Evolutionary conservation across 2,113 vertebrate genomes (phyloP).

Genomic region (Pica pica): DNA sequence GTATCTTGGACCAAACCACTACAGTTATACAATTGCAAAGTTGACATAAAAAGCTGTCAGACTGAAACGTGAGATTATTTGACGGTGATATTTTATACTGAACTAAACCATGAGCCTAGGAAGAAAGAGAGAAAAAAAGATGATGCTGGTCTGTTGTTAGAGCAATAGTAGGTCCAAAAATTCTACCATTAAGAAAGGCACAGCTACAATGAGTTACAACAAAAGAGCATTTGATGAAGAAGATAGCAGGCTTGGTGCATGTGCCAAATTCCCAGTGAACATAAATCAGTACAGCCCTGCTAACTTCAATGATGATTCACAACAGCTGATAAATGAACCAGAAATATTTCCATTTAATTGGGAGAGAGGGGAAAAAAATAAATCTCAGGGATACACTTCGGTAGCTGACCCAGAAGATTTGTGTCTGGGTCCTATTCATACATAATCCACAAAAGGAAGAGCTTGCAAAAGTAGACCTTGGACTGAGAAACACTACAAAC

Average conservation of each 20-base stretch:
- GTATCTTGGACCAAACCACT: too few species aligned
- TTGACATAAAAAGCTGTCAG: not conserved
- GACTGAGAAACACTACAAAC: not conserved
- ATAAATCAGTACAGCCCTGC: not conserved
- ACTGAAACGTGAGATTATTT: not conserved
- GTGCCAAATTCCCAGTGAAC: not conserved
- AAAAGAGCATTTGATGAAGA: not conserved
- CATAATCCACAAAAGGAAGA: not conserved
- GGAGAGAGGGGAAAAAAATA: not conserved
- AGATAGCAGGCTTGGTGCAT: not conserved
- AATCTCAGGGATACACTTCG: not conserved
- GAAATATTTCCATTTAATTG: conserved; percentile 21
- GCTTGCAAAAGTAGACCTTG: not conserved
- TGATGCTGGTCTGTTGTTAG: not conserved
- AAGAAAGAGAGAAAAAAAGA: not conserved
- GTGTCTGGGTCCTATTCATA: not conserved
- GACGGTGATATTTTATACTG: not conserved
- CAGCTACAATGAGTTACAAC: not conserved
- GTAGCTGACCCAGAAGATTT: not conserved
- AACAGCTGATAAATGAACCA: not conserved
- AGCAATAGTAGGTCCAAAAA: not conserved
- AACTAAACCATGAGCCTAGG: not conserved
- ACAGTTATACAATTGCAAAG: not conserved
- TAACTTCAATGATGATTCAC: not conserved
- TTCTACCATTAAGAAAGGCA: not conserved